Conservation (phyloP, 2,113 vertebrate genomes). For the Scytalopus superciliaris region DNA sequence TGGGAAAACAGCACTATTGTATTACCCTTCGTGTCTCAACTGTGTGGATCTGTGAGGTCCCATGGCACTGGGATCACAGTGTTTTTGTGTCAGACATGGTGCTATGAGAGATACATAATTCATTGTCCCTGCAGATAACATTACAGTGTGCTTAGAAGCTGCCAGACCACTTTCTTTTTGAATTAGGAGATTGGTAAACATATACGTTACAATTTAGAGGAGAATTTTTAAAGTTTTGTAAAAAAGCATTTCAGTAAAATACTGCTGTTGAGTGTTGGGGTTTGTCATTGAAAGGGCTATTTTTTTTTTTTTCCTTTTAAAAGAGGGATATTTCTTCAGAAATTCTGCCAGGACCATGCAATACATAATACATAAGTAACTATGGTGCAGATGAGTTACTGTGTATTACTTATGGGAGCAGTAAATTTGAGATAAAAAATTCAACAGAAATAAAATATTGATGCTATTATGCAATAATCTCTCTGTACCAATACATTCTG, state of each 20-base stretch:
- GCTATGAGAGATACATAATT: constrained; percentile 40
- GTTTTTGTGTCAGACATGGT: not conserved
- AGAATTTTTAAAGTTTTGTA: not conserved
- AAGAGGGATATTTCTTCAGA: constrained; percentile 23
- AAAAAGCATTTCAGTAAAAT: constrained; percentile 3
- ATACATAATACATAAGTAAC: constrained; percentile 53
- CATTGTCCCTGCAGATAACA: constrained; percentile 33
- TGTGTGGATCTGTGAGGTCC: not conserved
- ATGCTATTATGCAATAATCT: constrained; percentile 58
- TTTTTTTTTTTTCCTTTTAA: not conserved
- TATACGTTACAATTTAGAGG: constrained; percentile 3
- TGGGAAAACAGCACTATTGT: not conserved
- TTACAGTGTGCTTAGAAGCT: constrained; percentile 18
- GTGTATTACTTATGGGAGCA: constrained; percentile 68
- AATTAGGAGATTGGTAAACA: constrained; percentile 17
- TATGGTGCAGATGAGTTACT: constrained; percentile 45
- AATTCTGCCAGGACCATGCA: not conserved
- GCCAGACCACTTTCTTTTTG: constrained; percentile 29
- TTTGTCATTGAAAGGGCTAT: constrained; percentile 23
- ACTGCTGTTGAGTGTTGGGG: not conserved
- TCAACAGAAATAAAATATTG: constrained; percentile 72
- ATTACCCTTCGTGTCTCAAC: not conserved
- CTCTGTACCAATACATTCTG: not conserved
- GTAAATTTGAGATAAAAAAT: constrained; percentile 71
- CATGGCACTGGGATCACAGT: not conserved